A percentile compares a stretch with the other conserved stretches of the same genome.
phyloP scores from a whole-genome alignment of 2,797 vertebrate genomes.

The Microctenopoma lineatum region DNA sequence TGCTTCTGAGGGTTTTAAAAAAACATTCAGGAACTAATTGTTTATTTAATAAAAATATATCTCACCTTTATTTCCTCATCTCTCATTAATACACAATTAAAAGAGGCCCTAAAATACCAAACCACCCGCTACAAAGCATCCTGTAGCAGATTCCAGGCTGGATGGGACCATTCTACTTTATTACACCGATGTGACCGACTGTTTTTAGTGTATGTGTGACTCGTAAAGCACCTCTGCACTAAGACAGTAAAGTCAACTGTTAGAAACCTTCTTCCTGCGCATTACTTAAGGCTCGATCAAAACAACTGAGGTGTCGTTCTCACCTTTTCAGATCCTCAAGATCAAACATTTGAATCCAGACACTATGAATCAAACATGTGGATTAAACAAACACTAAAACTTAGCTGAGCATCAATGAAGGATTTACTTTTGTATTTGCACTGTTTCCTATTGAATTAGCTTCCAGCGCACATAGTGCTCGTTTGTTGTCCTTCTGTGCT shows the following conservation, averaged over 20 bases:
- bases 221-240: background rate
- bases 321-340: background rate
- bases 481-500: constrained; percentile 58
- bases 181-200: background rate
- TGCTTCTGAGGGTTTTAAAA: background rate
- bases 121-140: constrained; percentile 2
- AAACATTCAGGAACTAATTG: no score
- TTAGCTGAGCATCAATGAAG: constrained; percentile 27
- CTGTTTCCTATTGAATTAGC: constrained; percentile 13
- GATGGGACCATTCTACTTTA: background rate
- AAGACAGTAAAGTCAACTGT: background rate
- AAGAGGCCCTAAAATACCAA: background rate
- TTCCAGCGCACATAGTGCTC: constrained; percentile 16
- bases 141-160: background rate
- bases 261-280: background rate
- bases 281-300: background rate
- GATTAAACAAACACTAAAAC: constrained; percentile 6
- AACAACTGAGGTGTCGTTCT: background rate
- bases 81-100: background rate
- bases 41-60: no score
- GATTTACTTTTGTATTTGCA: constrained; percentile 24
- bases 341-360: constrained; percentile 1
- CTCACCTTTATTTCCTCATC: no score
- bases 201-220: background rate
- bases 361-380: background rate